Base-by-base conservation (phyloP, 1,140 invertebrate genomes). In the Nasonia vitripennis region DNA sequence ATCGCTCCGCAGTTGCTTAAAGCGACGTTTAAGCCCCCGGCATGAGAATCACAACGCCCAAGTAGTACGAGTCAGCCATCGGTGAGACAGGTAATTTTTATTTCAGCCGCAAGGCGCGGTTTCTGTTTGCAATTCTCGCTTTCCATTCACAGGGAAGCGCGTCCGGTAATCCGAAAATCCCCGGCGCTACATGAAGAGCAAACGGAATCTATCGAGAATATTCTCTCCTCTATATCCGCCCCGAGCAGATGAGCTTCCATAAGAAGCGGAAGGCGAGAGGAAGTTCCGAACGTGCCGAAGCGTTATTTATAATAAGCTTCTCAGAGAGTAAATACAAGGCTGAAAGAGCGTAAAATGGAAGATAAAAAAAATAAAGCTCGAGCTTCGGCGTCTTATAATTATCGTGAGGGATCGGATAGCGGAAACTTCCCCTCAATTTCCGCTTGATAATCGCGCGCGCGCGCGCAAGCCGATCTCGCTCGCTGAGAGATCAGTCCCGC, bases 261-360 rank as follows among this genome's bases (percentile, higher is more conserved):
- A 71, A 71, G 31, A 41, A 31, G 27, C 12, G 12, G 34, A 31
- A 41, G 37, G 27, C 12, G 12, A 75, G 11, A 2, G 12, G 45
- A 45, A 34, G n/a, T 17, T 77, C 5, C 73, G 73, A 20, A 31
- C 45, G 41, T 62, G 55, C 31, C 17, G 7, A 75, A 75, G 73
- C 73, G 73, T 37, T 75, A 75, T 41, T 75, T 75, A 75, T 75
- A 75, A 75, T 41, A 75, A 41, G 73, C 31, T 75, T n/a, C 34
- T 6, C 73, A 2, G 31, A 2, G 31, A 41, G 27, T 75, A 75
- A 75, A 75, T 75, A 37, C 73, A 17, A 75, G 41, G 80, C 85
- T 68, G 87, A 87, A 88, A 89, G 83, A 45, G 75, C 78, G 78
- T 85, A 78, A 68, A 87, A 86, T 75, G 34, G 17, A 62, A 62